These are phyloP conservation scores for Tautogolabrus adspersus DNA, from an alignment of 2,113 vertebrate species.

Conservation along the genomic window DNA sequence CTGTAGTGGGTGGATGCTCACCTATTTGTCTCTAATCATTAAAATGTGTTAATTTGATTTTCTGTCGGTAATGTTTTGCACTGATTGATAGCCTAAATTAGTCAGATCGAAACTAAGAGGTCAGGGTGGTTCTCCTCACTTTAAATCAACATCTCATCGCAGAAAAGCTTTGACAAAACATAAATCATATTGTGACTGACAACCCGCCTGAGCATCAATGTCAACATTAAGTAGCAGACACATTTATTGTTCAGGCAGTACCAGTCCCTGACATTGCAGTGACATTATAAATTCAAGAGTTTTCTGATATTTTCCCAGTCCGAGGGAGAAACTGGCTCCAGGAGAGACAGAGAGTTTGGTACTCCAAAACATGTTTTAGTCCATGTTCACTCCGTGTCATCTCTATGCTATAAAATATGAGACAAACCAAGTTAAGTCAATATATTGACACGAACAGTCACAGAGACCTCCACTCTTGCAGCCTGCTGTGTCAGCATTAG, in stretches of 20 bases:
- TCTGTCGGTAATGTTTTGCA: too few species aligned
- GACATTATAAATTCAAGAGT: not conserved
- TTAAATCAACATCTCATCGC: not conserved
- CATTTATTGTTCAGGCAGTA: conserved; percentile 1
- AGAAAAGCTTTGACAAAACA: not conserved
- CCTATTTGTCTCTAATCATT: too few species aligned
- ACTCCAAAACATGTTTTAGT: too few species aligned
- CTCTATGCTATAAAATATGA: not conserved
- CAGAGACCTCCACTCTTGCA: not conserved
- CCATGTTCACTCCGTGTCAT: not conserved
- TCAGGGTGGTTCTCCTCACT: too few species aligned
- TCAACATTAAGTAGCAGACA: conserved; percentile 21
- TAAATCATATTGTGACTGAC: conserved; percentile 19
- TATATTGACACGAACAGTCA: not conserved
- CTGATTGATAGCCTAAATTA: too few species aligned
- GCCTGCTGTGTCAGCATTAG: not conserved
- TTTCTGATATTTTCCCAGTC: not conserved
- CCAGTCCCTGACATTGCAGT: conserved; percentile 8
- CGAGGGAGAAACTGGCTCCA: not conserved
- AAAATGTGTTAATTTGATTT: too few species aligned
- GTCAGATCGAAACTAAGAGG: too few species aligned
- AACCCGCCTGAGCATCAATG: conserved; percentile 3
- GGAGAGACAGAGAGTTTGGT: not conserved
- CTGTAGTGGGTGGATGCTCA: too few species aligned
- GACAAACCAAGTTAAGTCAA: not conserved